phyloP scores from a whole-genome alignment of 2,888 invertebrate genomes.

The Andricus quercusramuli region DNA sequence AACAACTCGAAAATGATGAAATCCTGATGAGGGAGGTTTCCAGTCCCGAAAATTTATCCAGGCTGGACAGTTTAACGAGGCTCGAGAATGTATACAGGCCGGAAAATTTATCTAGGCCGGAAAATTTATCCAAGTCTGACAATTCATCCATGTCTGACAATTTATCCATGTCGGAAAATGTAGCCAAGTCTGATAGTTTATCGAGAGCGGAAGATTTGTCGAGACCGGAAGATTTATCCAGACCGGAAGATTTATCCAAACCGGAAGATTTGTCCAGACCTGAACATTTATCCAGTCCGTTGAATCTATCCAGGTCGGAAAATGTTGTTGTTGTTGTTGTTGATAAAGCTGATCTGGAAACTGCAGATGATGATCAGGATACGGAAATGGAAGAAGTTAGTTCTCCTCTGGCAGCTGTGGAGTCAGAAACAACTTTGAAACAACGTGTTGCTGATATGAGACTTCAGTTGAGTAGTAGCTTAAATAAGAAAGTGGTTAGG shows the following conservation, averaged over 20 bases:
- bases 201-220: background rate
- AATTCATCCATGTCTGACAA: background rate
- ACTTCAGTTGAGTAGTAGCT: slow-evolving; percentile 76
- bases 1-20: slow-evolving; percentile 41
- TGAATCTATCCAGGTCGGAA: slow-evolving; percentile 16
- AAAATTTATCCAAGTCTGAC: background rate
- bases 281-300: background rate
- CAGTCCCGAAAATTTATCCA: slow-evolving; percentile 25
- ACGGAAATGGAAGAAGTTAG: slow-evolving; percentile 78
- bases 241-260: background rate
- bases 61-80: background rate
- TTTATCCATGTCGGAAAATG: background rate
- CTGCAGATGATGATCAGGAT: slow-evolving; percentile 73
- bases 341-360: slow-evolving; percentile 76
- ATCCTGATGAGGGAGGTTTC: background rate
- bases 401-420: slow-evolving; percentile 74
- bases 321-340: too few species aligned
- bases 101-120: background rate
- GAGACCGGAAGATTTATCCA: background rate
- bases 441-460: slow-evolving; percentile 79
- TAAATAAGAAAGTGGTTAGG: slow-evolving; percentile 63
- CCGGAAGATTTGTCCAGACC: slow-evolving; percentile 18
- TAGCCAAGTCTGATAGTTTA: slow-evolving; percentile 13
- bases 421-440: slow-evolving; percentile 78
- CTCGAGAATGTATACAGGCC: background rate